These are phyloP conservation scores for Irena cyanogastra DNA, from an alignment of 2,113 vertebrate genomes.

Conservation along the genomic window DNA sequence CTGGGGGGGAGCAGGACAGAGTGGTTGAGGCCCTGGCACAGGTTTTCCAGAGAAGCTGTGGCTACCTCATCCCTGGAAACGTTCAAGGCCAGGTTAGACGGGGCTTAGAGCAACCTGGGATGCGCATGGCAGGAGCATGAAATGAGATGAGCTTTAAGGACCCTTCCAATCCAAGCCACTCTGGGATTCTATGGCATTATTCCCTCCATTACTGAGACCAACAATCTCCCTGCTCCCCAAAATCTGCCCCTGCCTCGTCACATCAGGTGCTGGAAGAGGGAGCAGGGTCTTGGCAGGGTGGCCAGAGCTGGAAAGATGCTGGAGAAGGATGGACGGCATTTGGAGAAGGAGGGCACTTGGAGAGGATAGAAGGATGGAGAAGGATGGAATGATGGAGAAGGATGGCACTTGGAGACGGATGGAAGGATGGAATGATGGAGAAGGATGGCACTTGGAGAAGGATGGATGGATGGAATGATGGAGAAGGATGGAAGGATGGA, in stretches of 20 bases:
- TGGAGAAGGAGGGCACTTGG: neutral
- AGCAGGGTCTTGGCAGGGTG: neutral
- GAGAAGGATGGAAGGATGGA: neutral
- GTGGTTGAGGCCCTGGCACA: neutral
- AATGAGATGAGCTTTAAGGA: neutral
- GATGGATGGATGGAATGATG: neutral
- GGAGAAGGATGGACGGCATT: neutral
- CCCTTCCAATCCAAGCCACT: neutral
- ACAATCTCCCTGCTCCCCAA: neutral
- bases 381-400: neutral
- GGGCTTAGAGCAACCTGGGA: neutral
- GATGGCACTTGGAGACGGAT: neutral
- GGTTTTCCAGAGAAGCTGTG: rapidly evolving
- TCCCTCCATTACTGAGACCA: neutral
- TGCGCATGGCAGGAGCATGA: neutral
- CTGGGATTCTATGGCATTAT: neutral
- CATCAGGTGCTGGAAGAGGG: neutral
- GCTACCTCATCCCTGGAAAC: neutral
- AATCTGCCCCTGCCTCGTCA: neutral
- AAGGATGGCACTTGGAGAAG: neutral
- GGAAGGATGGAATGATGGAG: neutral
- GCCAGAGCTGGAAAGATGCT: neutral
- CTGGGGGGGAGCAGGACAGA: neutral
- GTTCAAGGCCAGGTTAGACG: rapidly evolving
- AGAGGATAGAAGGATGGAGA: neutral